Base-by-base conservation (phyloP, 2,113 vertebrate species). In the Phoenicopterus ruber region DNA sequence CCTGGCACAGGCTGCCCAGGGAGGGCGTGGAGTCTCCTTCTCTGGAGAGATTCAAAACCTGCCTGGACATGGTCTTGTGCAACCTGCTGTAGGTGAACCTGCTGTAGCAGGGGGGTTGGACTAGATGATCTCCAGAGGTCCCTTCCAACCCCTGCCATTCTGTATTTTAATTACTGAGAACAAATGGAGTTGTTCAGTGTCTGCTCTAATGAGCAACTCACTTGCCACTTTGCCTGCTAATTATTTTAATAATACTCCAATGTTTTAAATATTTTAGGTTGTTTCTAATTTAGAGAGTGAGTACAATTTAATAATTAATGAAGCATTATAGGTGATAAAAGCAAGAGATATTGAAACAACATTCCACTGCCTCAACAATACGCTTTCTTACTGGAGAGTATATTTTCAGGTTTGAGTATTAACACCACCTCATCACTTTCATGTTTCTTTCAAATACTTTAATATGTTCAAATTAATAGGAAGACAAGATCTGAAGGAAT, bases 231-330 rank as follows among this genome's bases (percentile, higher is more conserved):
- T 82, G 26, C 17, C 26, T 71, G 32, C 9, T 85, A 82, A 94
- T 93, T 90, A 67, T 82, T 91, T 94, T 82, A 96, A 85, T 93
- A 82, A 72, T 84, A 71, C 10, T 59, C 17, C 7, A 69, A 44
- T 79, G 63, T 32, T 95, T 87, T 79, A 96, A 95, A 89, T 91
- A 94, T 93, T 97, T 94, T 89, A 96, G 18, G 19, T 38, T 67
- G 61, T 63, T 94, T 91, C 90, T 91, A 93, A 76, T 85, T 95
- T 50, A 84, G 54, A 91, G 38, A 89, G 44, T 26, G 26, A 89
- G 26, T 38, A 62, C 38, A 89, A 36, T 63, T 94, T 65, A 89
- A 94, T 92, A 91, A 95, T 94, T 88, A 59, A 91, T 84, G 73
- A 82, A 67, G 8, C 13, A 63, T 79, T 85, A 55, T 74, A 91